Conservation (phyloP, 1,140 invertebrate genomes). For the Teleogryllus occipitalis region DNA sequence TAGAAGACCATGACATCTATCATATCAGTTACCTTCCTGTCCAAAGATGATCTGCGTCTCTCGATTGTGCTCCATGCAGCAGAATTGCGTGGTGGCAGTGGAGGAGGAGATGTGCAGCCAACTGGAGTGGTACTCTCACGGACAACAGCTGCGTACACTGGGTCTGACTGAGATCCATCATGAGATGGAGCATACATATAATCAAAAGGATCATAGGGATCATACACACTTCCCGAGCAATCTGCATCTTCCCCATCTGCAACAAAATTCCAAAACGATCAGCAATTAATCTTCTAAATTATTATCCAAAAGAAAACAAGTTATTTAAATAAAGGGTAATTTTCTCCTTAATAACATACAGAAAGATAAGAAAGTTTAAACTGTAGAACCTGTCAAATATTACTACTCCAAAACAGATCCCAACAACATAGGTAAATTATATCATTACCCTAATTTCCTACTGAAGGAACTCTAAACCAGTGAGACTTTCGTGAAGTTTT, state of each 20-base stretch:
- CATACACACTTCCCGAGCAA: conserved; percentile 63
- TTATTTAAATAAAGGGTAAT: no score
- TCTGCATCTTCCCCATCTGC: conserved; percentile 45
- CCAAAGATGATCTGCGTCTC: conserved; percentile 39
- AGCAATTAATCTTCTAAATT: no score
- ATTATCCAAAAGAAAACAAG: no score
- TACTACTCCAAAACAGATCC: no score
- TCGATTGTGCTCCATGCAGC: conserved; percentile 47
- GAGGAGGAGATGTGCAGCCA: conserved; percentile 48
- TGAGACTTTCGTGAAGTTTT: no score
- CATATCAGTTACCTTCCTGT: conserved; percentile 32
- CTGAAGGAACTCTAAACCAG: no score
- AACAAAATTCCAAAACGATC: background rate
- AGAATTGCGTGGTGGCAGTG: conserved; percentile 42
- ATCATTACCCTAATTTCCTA: no score
- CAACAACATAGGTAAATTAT: no score
- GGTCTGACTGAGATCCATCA: conserved; percentile 60
- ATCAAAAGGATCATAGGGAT: conserved; percentile 78
- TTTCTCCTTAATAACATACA: no score
- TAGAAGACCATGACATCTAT: background rate
- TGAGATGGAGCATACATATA: conserved; percentile 53
- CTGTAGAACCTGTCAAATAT: no score
- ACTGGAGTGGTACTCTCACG: conserved; percentile 49
- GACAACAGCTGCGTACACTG: conserved; percentile 64
- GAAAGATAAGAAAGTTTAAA: no score